Percentiles rank a stretch among this genome's conserved stretches.
Evolutionary conservation across 2,797 vertebrate species (phyloP).

Genomic region (Ctenopoma kingsleyae): DNA sequence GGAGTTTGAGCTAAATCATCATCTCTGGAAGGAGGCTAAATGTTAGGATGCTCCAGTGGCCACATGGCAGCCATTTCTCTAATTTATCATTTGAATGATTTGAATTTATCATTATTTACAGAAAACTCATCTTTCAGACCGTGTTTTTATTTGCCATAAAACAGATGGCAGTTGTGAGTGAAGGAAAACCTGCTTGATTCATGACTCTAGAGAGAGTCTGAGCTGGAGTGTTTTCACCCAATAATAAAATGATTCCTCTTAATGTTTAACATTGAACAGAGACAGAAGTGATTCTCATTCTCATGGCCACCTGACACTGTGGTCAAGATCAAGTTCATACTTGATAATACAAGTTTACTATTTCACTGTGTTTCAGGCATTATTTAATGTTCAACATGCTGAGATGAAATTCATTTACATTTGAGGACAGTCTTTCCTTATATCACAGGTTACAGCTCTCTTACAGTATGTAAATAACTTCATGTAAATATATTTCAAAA

Average conservation of each 20-base stretch:
- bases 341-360: neutral
- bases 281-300: constrained; percentile 5
- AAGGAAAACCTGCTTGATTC: neutral
- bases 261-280: constrained; percentile 6
- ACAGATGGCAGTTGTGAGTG: neutral
- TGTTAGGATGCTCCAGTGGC: constrained; percentile 6
- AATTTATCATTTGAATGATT: neutral
- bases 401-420: neutral
- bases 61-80: neutral
- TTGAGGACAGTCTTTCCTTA: neutral
- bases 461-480: neutral
- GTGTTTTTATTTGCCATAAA: neutral
- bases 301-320: constrained; percentile 25
- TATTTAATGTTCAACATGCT: neutral
- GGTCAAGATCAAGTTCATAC: neutral
- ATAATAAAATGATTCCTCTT: constrained; percentile 12
- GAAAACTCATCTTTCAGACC: constrained; percentile 6
- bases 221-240: neutral
- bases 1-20: constrained; percentile 33
- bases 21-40: constrained; percentile 9
- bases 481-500: no score
- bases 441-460: neutral
- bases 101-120: neutral
- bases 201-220: neutral
- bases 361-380: neutral